Conservation (phyloP, 2,113 vertebrate genomes). For the Takifugu flavidus region DNA sequence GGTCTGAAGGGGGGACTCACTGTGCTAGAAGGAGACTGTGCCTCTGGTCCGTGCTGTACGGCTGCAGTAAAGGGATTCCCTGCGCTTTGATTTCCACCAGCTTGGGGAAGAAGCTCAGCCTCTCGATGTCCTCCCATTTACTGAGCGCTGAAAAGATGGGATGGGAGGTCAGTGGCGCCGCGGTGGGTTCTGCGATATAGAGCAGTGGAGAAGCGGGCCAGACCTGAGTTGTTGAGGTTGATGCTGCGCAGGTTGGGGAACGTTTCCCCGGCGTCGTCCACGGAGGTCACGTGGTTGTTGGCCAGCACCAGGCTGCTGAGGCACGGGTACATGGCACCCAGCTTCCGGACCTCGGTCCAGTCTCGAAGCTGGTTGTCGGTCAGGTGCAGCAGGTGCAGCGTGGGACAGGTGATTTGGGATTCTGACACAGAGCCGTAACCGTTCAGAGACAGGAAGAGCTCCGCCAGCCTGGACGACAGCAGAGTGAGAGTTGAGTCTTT, state of each 20-base stretch:
- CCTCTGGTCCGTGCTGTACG: conserved; percentile 86
- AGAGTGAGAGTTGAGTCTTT: too few species aligned
- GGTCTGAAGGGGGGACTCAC: conserved; percentile 45
- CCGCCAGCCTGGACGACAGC: conserved; percentile 82
- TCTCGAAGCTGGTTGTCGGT: conserved; percentile 94
- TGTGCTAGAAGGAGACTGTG: conserved; percentile 87
- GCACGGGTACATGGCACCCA: conserved; percentile 90
- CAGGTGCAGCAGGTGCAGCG: conserved; percentile 93
- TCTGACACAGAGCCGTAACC: conserved; percentile 87
- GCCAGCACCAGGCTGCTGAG: conserved; percentile 88
- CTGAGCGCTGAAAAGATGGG: conserved; percentile 79
- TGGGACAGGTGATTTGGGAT: conserved; percentile 82
- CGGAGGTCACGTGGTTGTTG: conserved; percentile 86
- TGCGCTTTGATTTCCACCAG: conserved; percentile 88
- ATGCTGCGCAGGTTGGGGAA: conserved; percentile 91
- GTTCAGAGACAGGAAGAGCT: conserved; percentile 98
- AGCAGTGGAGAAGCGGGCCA: background rate
- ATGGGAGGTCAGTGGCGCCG: background rate
- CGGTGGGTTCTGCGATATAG: background rate
- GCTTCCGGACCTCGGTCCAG: conserved; percentile 91
- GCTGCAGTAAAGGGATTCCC: conserved; percentile 90
- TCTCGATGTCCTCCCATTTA: conserved; percentile 92
- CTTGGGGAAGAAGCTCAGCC: conserved; percentile 91
- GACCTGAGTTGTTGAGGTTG: conserved; percentile 98
- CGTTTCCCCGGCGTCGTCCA: conserved; percentile 82